A percentile compares a stretch with the other conserved stretches of the same genome.
Evolutionary conservation across 2,113 vertebrate genomes (phyloP).

Genomic region (Leucoraja erinaceus): DNA sequence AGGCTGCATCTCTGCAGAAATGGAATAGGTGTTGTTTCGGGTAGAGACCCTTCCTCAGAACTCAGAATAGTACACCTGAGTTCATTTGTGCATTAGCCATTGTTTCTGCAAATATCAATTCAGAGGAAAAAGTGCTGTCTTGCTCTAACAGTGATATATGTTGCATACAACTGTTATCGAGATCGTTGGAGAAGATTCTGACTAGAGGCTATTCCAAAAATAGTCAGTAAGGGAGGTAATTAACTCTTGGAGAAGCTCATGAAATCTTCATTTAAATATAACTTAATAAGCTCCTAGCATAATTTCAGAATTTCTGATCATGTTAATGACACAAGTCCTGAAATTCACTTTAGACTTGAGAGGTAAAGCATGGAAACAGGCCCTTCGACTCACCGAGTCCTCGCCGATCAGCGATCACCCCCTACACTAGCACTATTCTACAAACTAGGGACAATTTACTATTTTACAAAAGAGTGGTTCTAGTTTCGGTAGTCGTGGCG

Average conservation of each 20-base stretch:
- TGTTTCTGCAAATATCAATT: not conserved
- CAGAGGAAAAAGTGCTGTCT: not conserved
- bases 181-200: not conserved
- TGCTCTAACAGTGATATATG: not conserved
- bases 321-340: not conserved
- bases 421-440: too few species aligned
- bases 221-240: not conserved
- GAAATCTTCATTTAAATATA: not conserved
- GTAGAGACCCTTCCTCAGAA: too few species aligned
- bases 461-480: too few species aligned
- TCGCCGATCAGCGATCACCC: too few species aligned
- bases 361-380: too few species aligned
- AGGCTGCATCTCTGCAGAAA: too few species aligned
- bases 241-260: not conserved
- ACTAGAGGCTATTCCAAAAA: too few species aligned
- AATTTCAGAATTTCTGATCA: not conserved
- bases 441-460: too few species aligned
- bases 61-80: not conserved
- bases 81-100: not conserved
- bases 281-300: not conserved
- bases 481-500: too few species aligned
- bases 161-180: not conserved
- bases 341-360: not conserved
- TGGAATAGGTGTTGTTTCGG: too few species aligned
- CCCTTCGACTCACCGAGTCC: too few species aligned